phyloP scores from a whole-genome alignment of 2,113 vertebrate genomes.

The Chaetops frenatus region DNA sequence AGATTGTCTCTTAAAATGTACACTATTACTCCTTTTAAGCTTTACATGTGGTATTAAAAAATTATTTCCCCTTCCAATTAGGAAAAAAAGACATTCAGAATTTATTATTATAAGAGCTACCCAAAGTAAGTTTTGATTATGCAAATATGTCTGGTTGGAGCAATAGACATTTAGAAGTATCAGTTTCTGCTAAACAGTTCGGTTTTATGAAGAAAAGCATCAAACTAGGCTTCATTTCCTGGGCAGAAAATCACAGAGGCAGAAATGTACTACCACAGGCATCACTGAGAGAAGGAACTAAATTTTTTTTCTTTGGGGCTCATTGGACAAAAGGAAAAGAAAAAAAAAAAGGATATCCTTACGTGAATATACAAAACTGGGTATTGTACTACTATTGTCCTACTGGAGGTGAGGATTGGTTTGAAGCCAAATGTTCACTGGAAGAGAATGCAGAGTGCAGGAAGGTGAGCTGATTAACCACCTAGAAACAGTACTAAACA shows the following conservation, averaged over 20 bases:
- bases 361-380: background rate
- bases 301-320: background rate
- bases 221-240: background rate
- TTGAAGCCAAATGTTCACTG: background rate
- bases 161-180: background rate
- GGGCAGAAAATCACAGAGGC: background rate
- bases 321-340: background rate
- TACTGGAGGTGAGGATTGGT: background rate
- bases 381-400: background rate
- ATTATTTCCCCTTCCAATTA: background rate
- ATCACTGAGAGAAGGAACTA: background rate
- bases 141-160: background rate
- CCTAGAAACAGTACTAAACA: background rate
- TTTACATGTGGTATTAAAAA: background rate
- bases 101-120: background rate
- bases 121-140: background rate
- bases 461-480: background rate
- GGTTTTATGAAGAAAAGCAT: background rate
- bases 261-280: background rate
- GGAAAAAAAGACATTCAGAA: background rate
- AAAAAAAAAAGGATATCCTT: background rate
- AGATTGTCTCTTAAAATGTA: background rate
- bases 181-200: background rate
- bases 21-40: background rate
- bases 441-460: background rate